These are phyloP conservation scores for Aleiodes alternator DNA, from an alignment of 2,888 invertebrate species.

Conservation along the genomic window DNA sequence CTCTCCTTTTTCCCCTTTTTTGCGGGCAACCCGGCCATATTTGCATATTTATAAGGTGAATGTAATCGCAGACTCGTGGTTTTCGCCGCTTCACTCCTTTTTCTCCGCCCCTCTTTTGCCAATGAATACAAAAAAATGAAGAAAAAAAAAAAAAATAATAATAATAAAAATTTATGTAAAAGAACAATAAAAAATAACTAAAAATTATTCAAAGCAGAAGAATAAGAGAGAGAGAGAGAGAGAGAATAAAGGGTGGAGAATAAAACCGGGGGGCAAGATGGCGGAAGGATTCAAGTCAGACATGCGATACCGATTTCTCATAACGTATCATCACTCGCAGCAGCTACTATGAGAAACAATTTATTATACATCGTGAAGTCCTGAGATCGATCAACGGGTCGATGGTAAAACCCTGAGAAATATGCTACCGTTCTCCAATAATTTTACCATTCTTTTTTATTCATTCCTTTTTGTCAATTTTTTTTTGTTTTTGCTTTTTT, in stretches of 20 bases:
- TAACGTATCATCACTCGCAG: conserved; percentile 61
- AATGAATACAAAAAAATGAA: conserved; percentile 52
- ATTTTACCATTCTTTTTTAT: conserved; percentile 31
- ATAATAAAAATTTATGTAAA: conserved; percentile 25
- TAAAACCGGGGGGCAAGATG: conserved; percentile 71
- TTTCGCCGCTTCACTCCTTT: conserved; percentile 68
- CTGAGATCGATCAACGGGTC: conserved; percentile 45
- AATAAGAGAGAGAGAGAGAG: conserved; percentile 36
- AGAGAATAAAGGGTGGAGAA: conserved; percentile 41
- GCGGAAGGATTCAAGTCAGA: conserved; percentile 74
- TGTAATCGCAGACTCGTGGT: conserved; percentile 73
- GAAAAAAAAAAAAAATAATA: conserved; percentile 8
- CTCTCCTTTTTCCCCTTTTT: conserved; percentile 46
- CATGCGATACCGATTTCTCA: conserved; percentile 74
- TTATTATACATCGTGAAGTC: conserved; percentile 57
- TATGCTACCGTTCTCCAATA: conserved; percentile 46
- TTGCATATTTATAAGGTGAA: conserved; percentile 75
- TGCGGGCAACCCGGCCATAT: conserved; percentile 59
- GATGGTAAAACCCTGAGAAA: conserved; percentile 43
- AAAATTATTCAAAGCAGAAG: conserved; percentile 17
- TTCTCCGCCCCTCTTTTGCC: conserved; percentile 49
- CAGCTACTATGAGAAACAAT: conserved; percentile 60
- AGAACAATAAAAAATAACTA: conserved; percentile 38
- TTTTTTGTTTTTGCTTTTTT: conserved; percentile 1
- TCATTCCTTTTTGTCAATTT: conserved; percentile 18